Conservation (phyloP, 1,140 invertebrate species). For the Steinernema khuongi region DNA sequence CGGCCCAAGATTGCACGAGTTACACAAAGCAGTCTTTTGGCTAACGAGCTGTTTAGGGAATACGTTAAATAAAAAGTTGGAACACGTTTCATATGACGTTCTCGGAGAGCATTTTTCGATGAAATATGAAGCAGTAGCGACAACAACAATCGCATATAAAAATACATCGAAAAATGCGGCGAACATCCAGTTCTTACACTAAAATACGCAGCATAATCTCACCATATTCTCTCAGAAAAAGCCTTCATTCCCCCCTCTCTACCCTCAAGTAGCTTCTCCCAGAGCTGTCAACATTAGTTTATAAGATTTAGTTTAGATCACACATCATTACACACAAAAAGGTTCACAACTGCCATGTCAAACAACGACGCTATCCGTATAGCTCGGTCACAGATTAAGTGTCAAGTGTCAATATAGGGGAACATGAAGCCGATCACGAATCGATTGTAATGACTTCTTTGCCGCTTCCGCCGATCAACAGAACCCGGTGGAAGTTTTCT, state of each 20-base stretch:
- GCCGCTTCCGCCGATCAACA: constrained; percentile 94
- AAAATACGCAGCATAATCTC: no score
- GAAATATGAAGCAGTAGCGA: no score
- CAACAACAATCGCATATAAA: no score
- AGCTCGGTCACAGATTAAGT: neutral
- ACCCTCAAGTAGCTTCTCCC: neutral
- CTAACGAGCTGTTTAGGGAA: no score
- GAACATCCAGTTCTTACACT: no score
- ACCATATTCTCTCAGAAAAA: no score
- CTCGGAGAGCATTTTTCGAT: no score
- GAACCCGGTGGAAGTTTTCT: constrained; percentile 86
- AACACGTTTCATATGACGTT: no score
- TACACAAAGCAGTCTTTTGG: no score
- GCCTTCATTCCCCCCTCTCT: neutral
- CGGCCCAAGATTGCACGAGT: no score
- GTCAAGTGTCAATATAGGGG: constrained; percentile 1
- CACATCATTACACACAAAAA: neutral
- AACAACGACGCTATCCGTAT: neutral
- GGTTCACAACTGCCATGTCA: neutral
- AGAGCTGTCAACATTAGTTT: neutral
- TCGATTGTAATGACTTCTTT: constrained; percentile 99
- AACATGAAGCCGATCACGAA: constrained; percentile 66
- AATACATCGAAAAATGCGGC: no score
- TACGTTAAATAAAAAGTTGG: no score
- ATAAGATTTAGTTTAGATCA: neutral